Evolutionary conservation across 30 jellyfish, hydroid and myxozoan genomes (phyloP), one percentile per base, ranked within the genome.

Genomic region (Catostylus mosaicus): DNA sequence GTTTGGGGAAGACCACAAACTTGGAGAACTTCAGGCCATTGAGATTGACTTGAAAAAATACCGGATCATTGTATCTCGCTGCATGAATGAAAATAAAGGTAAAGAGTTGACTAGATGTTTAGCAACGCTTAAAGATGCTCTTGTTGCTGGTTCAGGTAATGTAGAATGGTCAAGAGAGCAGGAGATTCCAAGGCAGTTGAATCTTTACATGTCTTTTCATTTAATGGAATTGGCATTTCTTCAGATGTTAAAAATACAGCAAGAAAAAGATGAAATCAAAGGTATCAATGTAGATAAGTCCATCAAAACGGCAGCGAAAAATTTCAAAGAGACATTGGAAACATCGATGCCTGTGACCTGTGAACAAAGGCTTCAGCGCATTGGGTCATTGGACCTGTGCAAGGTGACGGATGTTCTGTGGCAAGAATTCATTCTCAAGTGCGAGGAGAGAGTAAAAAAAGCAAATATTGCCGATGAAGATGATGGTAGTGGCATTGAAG

Each of bases 81-180:
- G 92, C 64, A 63, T 19, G 33, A 48, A 70, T 14, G 92, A 82
- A 45, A 82, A 69, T 24, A 52, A 57, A 34, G 92, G 92, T 6
- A 70, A 82, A 43, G 85, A 52, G 60, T 47, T 82, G 73, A 82
- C 86, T 0, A 59, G 82, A 51, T 82, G 92, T 45, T 57, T 82
- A 32, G 71, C 85, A n/a, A 61, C 77, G 8, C 47, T 82, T 32
- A 82, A 54, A 27, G 81, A 66, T 57, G 92, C 82, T 16, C 35
- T 82, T 10, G 60, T 70, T 10, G 75, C 86, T 0, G 92, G 80
- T 29, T 64, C 75, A 37, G 80, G 73, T 16, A 76, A 82, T 27
- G 75, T 82, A 10, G 80, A 67, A n/a, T 82, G 92, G 92, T 65
- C 32, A 20, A 72, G 63, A 45, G 92, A 68, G 80, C 92, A 82